Evolutionary conservation across 2,888 invertebrate genomes (phyloP).

Genomic region (Xestia xanthographa): DNA sequence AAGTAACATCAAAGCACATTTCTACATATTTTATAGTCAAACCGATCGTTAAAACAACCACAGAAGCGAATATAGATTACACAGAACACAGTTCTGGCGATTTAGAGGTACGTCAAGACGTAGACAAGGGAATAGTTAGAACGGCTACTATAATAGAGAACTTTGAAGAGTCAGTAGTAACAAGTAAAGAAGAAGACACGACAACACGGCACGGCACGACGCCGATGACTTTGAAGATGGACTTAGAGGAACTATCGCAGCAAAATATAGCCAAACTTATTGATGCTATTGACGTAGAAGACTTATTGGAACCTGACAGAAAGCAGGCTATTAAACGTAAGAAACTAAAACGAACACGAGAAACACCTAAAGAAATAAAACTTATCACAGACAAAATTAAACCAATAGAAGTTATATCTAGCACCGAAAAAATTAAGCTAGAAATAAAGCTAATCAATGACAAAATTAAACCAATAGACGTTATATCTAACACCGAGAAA

Average conservation of each 20-base stretch:
- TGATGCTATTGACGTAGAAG: constrained; percentile 70
- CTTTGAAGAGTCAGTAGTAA: constrained; percentile 24
- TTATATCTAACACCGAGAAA: neutral
- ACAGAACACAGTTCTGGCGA: neutral
- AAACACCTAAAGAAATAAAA: neutral
- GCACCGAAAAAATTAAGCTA: neutral
- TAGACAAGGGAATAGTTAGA: constrained; percentile 2
- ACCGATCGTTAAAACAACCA: constrained; percentile 3
- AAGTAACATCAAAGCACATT: constrained; percentile 1
- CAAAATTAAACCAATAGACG: too few relatives aligned
- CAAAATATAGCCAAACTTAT: constrained; percentile 69
- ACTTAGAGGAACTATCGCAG: constrained; percentile 13
- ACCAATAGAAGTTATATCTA: neutral
- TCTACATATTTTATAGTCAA: neutral
- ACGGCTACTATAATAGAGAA: constrained; percentile 43
- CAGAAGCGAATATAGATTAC: neutral
- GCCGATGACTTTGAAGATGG: neutral
- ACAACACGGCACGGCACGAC: neutral
- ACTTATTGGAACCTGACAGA: constrained; percentile 53
- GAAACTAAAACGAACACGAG: too few relatives aligned
- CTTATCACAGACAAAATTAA: neutral
- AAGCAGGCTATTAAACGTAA: neutral
- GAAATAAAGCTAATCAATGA: neutral
- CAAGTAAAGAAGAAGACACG: constrained; percentile 6
- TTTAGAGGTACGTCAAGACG: neutral